phyloP scores from a whole-genome alignment of 2,113 vertebrate genomes.

The Ursus arctos region DNA sequence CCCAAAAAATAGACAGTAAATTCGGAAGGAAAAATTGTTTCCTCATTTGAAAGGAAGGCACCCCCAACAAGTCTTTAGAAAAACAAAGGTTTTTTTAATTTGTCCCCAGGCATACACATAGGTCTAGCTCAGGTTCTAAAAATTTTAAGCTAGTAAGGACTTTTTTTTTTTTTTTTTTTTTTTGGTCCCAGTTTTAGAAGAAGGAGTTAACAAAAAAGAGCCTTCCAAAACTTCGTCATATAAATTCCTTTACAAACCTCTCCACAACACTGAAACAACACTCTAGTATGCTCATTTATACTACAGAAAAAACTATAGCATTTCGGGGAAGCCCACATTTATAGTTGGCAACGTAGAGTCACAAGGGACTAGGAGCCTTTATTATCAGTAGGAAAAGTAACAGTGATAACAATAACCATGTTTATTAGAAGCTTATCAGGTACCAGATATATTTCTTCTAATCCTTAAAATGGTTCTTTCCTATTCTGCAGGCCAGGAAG shows the following conservation, averaged over 20 bases:
- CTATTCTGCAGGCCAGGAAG: slow-evolving; percentile 31
- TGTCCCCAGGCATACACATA: background rate
- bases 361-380: background rate
- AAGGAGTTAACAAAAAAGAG: slow-evolving; percentile 38
- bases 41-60: background rate
- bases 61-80: background rate
- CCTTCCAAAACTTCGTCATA: slow-evolving; percentile 36
- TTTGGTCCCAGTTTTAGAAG: slow-evolving; percentile 50
- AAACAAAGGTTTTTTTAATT: slow-evolving; percentile 17
- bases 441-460: slow-evolving; percentile 7
- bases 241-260: background rate
- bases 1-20: slow-evolving; percentile 31
- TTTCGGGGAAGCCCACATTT: background rate
- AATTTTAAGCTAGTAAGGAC: background rate
- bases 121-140: background rate
- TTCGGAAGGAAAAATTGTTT: background rate
- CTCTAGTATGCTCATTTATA: background rate
- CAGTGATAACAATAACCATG: background rate
- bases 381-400: background rate
- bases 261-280: background rate
- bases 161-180: background rate
- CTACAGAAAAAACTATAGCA: background rate
- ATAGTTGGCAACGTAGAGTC: background rate
- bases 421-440: background rate
- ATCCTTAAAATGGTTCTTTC: background rate